Evolutionary conservation across 2,888 invertebrate species (phyloP).

Genomic region (Noctua comes): DNA sequence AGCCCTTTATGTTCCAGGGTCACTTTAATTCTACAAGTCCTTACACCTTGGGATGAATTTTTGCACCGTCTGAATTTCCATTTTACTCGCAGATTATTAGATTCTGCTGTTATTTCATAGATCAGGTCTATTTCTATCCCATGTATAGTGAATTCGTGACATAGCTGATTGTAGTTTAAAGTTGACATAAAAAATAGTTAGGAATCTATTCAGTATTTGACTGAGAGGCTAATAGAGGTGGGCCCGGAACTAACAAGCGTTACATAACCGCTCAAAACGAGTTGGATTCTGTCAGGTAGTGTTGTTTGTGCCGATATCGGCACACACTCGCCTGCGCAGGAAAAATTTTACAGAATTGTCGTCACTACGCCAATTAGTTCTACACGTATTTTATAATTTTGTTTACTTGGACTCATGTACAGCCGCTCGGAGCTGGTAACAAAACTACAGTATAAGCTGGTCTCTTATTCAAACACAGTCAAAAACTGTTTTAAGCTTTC

Average conservation of each 20-base stretch:
- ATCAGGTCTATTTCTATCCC: background rate
- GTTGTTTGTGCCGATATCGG: conserved; percentile 11
- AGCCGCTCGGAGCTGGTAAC: background rate
- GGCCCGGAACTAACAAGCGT: conserved; percentile 13
- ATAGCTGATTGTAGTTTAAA: background rate
- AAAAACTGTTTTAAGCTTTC: too few relatives aligned
- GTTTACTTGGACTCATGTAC: conserved; percentile 1
- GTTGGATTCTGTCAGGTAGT: conserved; percentile 28
- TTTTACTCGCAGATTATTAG: too few relatives aligned
- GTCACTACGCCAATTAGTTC: conserved; percentile 28
- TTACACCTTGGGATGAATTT: too few relatives aligned
- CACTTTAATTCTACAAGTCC: too few relatives aligned
- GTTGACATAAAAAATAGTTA: background rate
- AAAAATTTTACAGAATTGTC: conserved; percentile 8
- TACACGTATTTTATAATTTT: conserved; percentile 24
- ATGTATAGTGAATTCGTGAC: background rate
- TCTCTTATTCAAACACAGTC: too few relatives aligned
- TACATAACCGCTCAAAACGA: conserved; percentile 23
- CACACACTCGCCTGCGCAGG: conserved; percentile 17
- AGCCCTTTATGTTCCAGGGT: too few relatives aligned
- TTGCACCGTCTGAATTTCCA: too few relatives aligned
- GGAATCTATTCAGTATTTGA: background rate
- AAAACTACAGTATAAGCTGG: background rate
- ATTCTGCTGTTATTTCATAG: too few relatives aligned
- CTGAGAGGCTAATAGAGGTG: conserved; percentile 15